phyloP scores from a whole-genome alignment of 2,113 vertebrate genomes.

The Sciurus niger region DNA sequence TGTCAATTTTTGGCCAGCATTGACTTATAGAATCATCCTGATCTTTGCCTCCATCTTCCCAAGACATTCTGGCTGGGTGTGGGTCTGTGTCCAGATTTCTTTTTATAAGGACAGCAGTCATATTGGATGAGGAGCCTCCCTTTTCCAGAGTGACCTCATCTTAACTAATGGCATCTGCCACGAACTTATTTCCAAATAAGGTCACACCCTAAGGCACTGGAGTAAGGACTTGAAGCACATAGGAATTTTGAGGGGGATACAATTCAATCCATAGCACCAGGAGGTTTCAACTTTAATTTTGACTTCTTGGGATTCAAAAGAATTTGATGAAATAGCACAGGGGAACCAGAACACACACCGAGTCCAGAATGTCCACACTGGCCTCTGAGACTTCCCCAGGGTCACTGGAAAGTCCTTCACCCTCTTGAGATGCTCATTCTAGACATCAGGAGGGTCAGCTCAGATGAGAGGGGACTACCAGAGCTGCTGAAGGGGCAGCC shows the following conservation, averaged over 20 bases:
- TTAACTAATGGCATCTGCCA: not conserved
- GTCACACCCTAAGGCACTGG: not conserved
- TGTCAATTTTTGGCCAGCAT: not conserved
- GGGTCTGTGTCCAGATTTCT: not conserved
- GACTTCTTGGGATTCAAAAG: not conserved
- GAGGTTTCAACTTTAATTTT: not conserved
- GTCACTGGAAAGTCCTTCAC: not conserved
- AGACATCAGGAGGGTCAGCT: not conserved
- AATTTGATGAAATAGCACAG: not conserved
- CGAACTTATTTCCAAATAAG: not conserved
- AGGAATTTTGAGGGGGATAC: not conserved
- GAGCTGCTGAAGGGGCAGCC: not conserved
- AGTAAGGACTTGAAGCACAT: not conserved
- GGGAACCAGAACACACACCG: not conserved
- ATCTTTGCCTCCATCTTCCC: not conserved
- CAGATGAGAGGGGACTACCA: not conserved
- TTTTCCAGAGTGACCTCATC: not conserved
- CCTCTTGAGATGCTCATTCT: too few species aligned
- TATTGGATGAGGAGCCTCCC: not conserved
- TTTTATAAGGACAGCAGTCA: not conserved
- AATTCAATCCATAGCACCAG: not conserved
- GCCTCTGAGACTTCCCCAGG: not conserved
- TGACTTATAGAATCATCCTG: rapidly evolving
- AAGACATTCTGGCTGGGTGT: rapidly evolving
- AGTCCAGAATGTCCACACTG: not conserved